These are phyloP conservation scores for Lepus oiostolus DNA, from an alignment of 2,797 vertebrate species.

Conservation along the genomic window DNA sequence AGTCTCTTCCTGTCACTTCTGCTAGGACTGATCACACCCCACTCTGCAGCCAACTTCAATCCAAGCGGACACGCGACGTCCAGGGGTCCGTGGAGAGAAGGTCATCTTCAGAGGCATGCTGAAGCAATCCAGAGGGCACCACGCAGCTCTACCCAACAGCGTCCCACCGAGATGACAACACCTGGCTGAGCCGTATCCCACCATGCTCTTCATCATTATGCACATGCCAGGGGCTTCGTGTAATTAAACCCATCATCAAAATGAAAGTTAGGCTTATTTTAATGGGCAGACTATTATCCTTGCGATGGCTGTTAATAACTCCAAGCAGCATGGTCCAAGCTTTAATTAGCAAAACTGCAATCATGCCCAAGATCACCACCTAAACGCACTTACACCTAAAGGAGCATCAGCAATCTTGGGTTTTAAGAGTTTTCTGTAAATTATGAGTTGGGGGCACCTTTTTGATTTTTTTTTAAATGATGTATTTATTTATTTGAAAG, in stretches of 20 bases:
- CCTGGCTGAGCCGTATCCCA: neutral
- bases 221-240: constrained; percentile 17
- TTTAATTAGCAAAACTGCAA: constrained; percentile 83
- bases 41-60: too few relatives aligned
- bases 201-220: neutral
- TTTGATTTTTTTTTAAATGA: too few relatives aligned
- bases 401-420: neutral
- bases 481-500: too few relatives aligned
- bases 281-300: constrained; percentile 68
- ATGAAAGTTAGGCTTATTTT: constrained; percentile 70
- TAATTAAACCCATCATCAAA: constrained; percentile 64
- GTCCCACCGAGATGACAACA: neutral
- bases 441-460: neutral
- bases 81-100: neutral
- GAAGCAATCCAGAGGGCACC: neutral
- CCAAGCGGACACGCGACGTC: neutral
- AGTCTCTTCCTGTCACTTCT: neutral
- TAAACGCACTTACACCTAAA: constrained; percentile 65
- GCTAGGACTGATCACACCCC: neutral
- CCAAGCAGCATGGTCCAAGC: constrained; percentile 65
- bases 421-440: constrained; percentile 17
- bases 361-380: constrained; percentile 64
- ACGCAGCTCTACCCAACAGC: fast-evolving
- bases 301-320: constrained; percentile 72
- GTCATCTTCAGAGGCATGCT: neutral